Evolutionary conservation across 2,113 vertebrate species (phyloP).

Genomic region (Lichenostomus cassidix): DNA sequence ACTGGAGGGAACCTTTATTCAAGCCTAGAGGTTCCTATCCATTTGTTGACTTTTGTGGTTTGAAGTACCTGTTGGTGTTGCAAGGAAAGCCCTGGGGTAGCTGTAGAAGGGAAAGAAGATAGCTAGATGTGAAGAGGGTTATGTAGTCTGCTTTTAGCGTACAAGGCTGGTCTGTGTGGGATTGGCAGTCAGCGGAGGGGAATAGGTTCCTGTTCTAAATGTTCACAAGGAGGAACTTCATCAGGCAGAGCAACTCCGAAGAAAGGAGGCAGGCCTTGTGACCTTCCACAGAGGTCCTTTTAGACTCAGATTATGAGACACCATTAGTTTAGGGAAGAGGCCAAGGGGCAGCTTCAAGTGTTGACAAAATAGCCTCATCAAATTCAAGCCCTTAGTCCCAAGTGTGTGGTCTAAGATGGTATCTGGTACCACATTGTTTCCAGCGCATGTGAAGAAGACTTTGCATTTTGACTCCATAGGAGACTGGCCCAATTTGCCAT

Average conservation of each 20-base stretch:
- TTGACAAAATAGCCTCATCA: not conserved
- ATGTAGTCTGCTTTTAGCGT: not conserved
- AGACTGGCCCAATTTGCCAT: not conserved
- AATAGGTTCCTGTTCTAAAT: not conserved
- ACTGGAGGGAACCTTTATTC: not conserved
- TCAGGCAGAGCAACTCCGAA: not conserved
- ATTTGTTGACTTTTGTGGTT: not conserved
- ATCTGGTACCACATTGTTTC: not conserved
- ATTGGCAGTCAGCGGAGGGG: accelerated
- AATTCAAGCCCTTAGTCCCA: not conserved
- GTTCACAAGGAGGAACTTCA: not conserved
- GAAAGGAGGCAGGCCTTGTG: not conserved
- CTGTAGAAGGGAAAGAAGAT: not conserved
- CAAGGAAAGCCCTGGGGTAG: not conserved
- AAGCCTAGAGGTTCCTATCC: not conserved
- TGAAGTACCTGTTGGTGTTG: not conserved
- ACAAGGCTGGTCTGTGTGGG: not conserved
- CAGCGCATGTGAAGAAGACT: not conserved
- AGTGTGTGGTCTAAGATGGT: not conserved
- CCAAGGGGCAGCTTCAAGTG: not conserved
- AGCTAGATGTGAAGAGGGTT: not conserved
- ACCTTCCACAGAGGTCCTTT: not conserved
- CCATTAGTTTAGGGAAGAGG: not conserved
- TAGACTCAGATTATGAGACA: not conserved
- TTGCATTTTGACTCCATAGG: not conserved